Conservation (phyloP, 2,797 vertebrate genomes). For the Gymnoscopelus microlampas region DNA sequence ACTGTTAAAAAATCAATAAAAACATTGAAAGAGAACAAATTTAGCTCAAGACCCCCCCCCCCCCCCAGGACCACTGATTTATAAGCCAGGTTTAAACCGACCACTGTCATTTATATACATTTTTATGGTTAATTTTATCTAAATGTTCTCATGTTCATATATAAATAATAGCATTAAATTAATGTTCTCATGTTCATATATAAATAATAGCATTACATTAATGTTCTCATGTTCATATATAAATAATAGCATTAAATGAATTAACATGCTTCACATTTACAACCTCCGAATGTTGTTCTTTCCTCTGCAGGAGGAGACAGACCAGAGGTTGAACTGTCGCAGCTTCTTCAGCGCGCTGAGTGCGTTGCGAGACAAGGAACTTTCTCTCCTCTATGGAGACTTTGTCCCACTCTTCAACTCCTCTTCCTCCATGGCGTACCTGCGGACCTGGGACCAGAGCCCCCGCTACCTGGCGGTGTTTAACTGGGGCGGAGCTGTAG, state of each 20-base stretch:
- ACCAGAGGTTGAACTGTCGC: constrained; percentile 44
- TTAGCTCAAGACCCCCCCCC: too few species aligned
- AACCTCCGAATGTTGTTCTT: background rate
- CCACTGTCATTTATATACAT: too few species aligned
- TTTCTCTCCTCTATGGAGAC: constrained; percentile 84
- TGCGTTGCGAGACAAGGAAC: constrained; percentile 81
- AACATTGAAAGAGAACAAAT: too few species aligned
- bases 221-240: background rate
- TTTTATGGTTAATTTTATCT: too few species aligned
- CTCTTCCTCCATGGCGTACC: constrained; percentile 70
- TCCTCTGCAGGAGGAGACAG: constrained; percentile 42
- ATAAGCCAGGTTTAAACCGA: too few species aligned
- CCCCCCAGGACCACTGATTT: too few species aligned
- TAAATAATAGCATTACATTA: background rate
- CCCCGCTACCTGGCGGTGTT: constrained; percentile 81
- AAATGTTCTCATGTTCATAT: background rate
- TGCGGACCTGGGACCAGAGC: constrained; percentile 89
- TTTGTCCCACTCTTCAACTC: constrained; percentile 63
- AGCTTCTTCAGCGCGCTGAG: constrained; percentile 74
- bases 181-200: background rate
- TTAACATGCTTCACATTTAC: background rate
- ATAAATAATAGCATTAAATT: background rate
- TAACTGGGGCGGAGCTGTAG: constrained; percentile 71
- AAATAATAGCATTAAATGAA: background rate
- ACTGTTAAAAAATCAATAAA: too few species aligned